Conservation (phyloP, 2,797 vertebrate species). For the Myotis findleyi region DNA sequence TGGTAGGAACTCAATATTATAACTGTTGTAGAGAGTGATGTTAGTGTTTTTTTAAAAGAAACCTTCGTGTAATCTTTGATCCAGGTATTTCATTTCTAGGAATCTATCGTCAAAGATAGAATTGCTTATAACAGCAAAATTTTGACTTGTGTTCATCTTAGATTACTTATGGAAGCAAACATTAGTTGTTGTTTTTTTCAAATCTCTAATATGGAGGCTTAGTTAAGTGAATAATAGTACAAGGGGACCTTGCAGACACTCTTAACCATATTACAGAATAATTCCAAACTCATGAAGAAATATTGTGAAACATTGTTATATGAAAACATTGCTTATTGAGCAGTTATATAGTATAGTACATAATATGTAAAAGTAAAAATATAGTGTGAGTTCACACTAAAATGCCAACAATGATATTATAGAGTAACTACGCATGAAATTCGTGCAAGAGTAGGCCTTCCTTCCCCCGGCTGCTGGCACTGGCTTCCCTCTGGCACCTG, state of each 20-base stretch:
- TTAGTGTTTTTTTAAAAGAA: background rate
- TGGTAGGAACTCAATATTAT: background rate
- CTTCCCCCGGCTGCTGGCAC: too few species aligned
- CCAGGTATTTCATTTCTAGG: constrained; percentile 12
- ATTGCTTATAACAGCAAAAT: background rate
- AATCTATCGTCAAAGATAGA: background rate
- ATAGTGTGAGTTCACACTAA: background rate
- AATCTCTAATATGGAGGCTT: background rate
- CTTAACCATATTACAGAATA: background rate
- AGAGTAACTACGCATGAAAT: background rate
- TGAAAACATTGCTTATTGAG: background rate
- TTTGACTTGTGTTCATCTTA: background rate
- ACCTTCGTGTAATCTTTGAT: background rate
- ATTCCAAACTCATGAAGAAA: background rate
- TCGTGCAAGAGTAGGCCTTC: too few species aligned
- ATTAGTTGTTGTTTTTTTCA: background rate
- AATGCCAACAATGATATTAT: background rate
- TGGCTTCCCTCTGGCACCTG: too few species aligned
- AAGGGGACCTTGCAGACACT: background rate
- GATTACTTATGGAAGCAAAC: background rate
- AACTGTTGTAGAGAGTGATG: background rate
- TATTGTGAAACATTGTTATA: background rate
- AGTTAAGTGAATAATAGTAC: background rate
- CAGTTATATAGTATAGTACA: background rate
- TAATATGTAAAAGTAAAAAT: background rate